phyloP scores from a whole-genome alignment of 53 echinoderm and acorn worm species.

The Antedon mediterranea region DNA sequence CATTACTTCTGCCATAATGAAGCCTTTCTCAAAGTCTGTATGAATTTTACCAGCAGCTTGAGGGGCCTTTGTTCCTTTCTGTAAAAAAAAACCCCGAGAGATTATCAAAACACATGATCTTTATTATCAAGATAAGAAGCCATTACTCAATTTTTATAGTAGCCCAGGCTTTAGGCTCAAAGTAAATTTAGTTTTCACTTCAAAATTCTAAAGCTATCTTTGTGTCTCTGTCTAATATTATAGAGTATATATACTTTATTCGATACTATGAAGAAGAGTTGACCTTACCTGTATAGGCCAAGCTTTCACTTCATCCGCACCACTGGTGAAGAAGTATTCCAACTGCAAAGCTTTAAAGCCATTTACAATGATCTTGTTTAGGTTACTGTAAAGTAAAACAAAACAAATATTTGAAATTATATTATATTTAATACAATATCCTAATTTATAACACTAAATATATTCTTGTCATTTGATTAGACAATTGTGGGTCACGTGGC shows the following conservation, averaged over 20 bases:
- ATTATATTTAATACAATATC: background rate
- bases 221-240: no score
- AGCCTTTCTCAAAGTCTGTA: slow-evolving; percentile 97
- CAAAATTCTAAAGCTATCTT: no score
- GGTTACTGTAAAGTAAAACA: slow-evolving; percentile 27
- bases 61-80: slow-evolving; percentile 95
- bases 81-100: no score
- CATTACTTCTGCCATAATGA: slow-evolving; percentile 99
- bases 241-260: no score
- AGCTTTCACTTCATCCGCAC: slow-evolving; percentile 86
- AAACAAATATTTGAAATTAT: no score
- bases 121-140: no score
- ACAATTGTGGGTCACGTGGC: no score
- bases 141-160: no score
- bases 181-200: no score
- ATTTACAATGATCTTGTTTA: slow-evolving; percentile 70
- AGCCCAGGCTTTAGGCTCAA: no score
- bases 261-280: background rate
- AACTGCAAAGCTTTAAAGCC: slow-evolving; percentile 70
- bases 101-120: no score
- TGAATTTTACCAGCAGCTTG: slow-evolving; percentile 92
- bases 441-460: background rate
- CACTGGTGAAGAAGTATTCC: slow-evolving; percentile 86
- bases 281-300: slow-evolving; percentile 87
- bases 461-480: no score